phyloP scores from a whole-genome alignment of 1,140 invertebrate species.

The Drosophila malerkotliana region DNA sequence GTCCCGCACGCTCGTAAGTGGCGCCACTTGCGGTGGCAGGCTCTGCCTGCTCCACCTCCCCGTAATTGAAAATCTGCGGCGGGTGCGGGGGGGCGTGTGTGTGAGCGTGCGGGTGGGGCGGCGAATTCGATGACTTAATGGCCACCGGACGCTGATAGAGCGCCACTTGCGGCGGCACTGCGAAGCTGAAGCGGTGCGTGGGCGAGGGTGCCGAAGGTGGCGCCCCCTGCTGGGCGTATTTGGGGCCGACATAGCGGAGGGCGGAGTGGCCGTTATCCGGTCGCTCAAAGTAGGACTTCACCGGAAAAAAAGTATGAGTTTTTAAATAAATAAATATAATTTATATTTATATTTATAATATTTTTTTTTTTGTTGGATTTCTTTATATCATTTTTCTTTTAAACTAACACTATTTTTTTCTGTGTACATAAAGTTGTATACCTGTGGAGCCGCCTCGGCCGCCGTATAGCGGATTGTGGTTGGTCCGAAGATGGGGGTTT shows the following conservation, averaged over 20 bases:
- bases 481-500: slow-evolving; percentile 57
- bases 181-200: slow-evolving; percentile 62
- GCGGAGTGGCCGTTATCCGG: slow-evolving; percentile 34
- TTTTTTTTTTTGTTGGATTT: background rate
- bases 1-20: slow-evolving; percentile 34
- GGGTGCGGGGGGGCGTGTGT: slow-evolving; percentile 11
- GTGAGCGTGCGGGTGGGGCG: background rate
- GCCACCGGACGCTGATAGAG: slow-evolving; percentile 55
- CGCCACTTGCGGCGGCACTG: slow-evolving; percentile 62
- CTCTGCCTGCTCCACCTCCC: slow-evolving; percentile 27
- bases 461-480: slow-evolving; percentile 67
- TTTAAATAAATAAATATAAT: too few relatives aligned
- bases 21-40: slow-evolving; percentile 6
- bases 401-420: background rate
- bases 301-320: background rate
- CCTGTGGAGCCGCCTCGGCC: slow-evolving; percentile 62
- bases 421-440: slow-evolving; percentile 15
- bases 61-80: slow-evolving; percentile 52
- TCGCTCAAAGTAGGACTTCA: slow-evolving; percentile 58
- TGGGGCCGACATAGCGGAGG: background rate
- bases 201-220: slow-evolving; percentile 4
- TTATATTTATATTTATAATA: too few relatives aligned
- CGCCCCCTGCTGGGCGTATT: slow-evolving; percentile 22
- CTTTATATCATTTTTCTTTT: background rate
- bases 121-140: slow-evolving; percentile 25